Base-by-base conservation (phyloP, 2,113 vertebrate species). In the Colistium nudipinnis region DNA sequence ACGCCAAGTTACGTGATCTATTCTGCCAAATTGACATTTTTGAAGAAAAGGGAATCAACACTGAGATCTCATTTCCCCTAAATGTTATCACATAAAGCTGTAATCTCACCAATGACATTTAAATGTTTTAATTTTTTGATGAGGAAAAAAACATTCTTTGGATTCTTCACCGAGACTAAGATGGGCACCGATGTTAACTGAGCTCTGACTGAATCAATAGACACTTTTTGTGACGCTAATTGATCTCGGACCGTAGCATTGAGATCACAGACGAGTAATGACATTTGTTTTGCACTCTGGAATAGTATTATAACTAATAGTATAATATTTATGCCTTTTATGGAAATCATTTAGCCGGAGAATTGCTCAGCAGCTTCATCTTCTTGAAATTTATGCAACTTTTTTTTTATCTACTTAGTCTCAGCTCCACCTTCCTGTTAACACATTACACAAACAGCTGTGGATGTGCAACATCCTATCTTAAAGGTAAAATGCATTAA, bases 401-500 rank as follows among this genome's bases (percentile, higher is more conserved):
- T 74, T 87, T 43, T n/a, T 8, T 54, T 87, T 85, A 82, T 55
- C 70, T 19, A 43, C 78, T 85, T 66, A 86, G 83, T 81, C 82
- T 66, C 45, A 55, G 62, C 72, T 73, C 53, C 70, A 67, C 57
- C 68, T 75, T 67, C 67, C 65, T 78, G 78, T 83, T 88, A 86
- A 72, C 75, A 62, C 52, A 74, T 83, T 82, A 80, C 74, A 81
- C 83, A 84, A 84, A 78, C 45, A 67, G 52, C 74, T 54, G 82
- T 68, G 77, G 69, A 69, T 75, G 49, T 38, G 35, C 62, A 75
- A 76, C 73, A 70, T 82, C 81, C 81, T 79, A 81, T 89, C 81
- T 76, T 85, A 87, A 90, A 92, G 88, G 88, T 92, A 92, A 93
- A 91, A 90, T 87, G 86, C 91, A 92, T 93, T 91, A 41, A 92